Evolutionary conservation across 37 sponge, comb jelly and placozoan genomes (phyloP).

Genomic region (Mnemiopsis leidyi): DNA sequence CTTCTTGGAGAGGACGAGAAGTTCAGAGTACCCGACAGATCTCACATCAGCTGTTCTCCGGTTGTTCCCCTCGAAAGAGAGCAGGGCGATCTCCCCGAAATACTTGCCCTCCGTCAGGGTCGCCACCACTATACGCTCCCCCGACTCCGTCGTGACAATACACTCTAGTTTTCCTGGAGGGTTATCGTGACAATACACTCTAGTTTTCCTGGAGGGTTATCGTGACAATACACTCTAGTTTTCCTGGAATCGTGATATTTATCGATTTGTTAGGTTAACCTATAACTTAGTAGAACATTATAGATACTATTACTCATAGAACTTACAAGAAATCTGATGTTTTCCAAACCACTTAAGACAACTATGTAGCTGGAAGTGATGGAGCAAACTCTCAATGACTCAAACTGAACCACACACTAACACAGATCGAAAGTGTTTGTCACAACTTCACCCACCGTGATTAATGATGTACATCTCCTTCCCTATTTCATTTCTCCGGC

Average conservation of each 20-base stretch:
- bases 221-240: slow-evolving; percentile 53
- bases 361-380: too few relatives aligned
- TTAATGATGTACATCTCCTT: slow-evolving; percentile 82
- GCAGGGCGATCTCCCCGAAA: slow-evolving; percentile 78
- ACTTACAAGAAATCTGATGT: too few relatives aligned
- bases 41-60: slow-evolving; percentile 73
- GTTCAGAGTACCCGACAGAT: slow-evolving; percentile 77
- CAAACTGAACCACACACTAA: too few relatives aligned
- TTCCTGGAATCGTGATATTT: too few relatives aligned
- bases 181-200: slow-evolving; percentile 60
- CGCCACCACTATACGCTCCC: slow-evolving; percentile 61
- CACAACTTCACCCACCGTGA: slow-evolving; percentile 68
- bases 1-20: slow-evolving; percentile 70
- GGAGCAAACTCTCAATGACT: too few relatives aligned
- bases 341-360: too few relatives aligned
- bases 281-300: too few relatives aligned
- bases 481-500: slow-evolving; percentile 73
- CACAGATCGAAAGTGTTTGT: too few relatives aligned
- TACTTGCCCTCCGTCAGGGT: slow-evolving; percentile 70
- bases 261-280: too few relatives aligned
- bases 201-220: slow-evolving; percentile 23
- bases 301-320: too few relatives aligned
- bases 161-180: slow-evolving; percentile 37
- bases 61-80: slow-evolving; percentile 68
- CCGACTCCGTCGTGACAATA: slow-evolving; percentile 59